These are phyloP conservation scores for Drosophila fungiperda DNA, from an alignment of 2,888 invertebrate genomes.

Conservation along the genomic window DNA sequence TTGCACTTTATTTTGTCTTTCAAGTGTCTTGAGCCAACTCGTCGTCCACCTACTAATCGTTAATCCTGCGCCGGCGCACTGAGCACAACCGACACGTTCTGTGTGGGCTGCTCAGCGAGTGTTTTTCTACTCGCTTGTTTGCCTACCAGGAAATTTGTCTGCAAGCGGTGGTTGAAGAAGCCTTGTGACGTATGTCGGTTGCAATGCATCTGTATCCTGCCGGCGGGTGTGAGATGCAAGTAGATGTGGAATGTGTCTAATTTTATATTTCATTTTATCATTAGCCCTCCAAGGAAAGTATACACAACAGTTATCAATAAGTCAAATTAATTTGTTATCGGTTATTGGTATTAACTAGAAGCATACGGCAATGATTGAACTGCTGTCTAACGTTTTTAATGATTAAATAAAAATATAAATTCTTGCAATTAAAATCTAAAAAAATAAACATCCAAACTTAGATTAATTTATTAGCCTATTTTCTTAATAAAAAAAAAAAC, in stretches of 20 bases:
- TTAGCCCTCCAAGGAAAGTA: not conserved
- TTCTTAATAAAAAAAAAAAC: not conserved
- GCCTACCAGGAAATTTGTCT: not conserved
- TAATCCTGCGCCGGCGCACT: slow-evolving; percentile 72
- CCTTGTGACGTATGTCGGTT: slow-evolving; percentile 63
- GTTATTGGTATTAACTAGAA: not conserved
- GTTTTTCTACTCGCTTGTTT: slow-evolving; percentile 3
- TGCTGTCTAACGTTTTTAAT: not conserved
- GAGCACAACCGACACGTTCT: slow-evolving; percentile 26
- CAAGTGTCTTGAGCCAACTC: slow-evolving; percentile 47
- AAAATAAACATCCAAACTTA: not conserved
- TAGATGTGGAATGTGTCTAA: not conserved
- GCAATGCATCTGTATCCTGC: not conserved
- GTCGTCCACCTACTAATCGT: slow-evolving; percentile 65
- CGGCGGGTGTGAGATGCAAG: not conserved
- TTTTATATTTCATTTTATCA: slow-evolving; percentile 11
- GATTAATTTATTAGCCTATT: not conserved
- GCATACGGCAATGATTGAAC: not conserved
- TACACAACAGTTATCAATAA: slow-evolving; percentile 2
- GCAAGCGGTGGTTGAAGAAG: slow-evolving; percentile 45
- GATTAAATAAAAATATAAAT: not conserved
- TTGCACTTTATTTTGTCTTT: slow-evolving; percentile 61
- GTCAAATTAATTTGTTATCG: not conserved
- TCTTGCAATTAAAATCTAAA: not conserved
- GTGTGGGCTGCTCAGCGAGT: slow-evolving; percentile 52